Percentiles rank a stretch among this genome's conserved stretches.
Conservation (phyloP, 2,797 vertebrate species). For the Sebastes glaucus region DNA sequence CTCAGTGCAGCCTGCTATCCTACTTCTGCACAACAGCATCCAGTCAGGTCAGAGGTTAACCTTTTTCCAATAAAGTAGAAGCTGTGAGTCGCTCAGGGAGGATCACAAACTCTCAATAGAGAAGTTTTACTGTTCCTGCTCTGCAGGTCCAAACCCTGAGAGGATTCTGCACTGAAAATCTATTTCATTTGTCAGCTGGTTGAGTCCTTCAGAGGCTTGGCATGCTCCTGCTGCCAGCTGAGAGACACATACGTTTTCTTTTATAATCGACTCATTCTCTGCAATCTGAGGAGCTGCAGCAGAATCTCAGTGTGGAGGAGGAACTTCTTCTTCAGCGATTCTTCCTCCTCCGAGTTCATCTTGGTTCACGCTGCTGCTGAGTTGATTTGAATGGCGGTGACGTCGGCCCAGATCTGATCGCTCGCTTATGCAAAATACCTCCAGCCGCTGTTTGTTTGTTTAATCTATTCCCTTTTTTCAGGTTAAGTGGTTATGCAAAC, state of each 20-base stretch:
- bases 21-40: not conserved
- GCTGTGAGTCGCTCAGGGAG: not conserved
- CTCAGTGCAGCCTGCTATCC: not conserved
- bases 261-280: not conserved
- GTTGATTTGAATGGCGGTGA: not conserved
- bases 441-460: constrained; percentile 21
- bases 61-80: not conserved
- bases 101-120: not conserved
- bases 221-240: not conserved
- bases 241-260: not conserved
- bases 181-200: not conserved
- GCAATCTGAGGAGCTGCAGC: not conserved
- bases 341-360: not conserved
- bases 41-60: not conserved
- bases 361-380: not conserved
- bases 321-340: not conserved
- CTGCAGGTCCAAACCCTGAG: not conserved
- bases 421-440: constrained; percentile 40
- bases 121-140: not conserved
- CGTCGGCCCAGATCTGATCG: not conserved
- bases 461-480: not conserved
- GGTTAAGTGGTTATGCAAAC: constrained; percentile 16
- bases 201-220: not conserved
- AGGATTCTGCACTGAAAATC: not conserved
- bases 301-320: not conserved